Conservation (phyloP, 1,140 invertebrate genomes). For the Monomorium pharaonis region DNA sequence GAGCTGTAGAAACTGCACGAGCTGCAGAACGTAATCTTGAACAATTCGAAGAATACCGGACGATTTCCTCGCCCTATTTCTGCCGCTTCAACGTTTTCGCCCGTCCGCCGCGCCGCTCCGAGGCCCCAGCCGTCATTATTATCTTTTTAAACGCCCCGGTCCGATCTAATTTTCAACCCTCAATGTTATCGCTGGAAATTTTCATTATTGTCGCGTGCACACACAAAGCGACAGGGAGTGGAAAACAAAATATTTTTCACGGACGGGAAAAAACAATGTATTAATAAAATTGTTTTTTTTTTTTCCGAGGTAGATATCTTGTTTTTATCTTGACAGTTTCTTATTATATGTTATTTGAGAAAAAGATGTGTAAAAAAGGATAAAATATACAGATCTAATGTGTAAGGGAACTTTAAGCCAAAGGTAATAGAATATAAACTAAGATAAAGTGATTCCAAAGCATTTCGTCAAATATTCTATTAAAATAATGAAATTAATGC, state of each 20-base stretch:
- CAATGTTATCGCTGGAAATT: slow-evolving; percentile 26
- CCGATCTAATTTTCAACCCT: slow-evolving; percentile 38
- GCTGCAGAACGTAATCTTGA: slow-evolving; percentile 80
- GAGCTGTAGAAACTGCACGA: slow-evolving; percentile 75
- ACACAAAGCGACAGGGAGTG: background rate
- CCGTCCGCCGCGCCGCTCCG: background rate
- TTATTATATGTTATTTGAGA: background rate
- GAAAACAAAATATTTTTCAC: background rate
- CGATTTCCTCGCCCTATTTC: slow-evolving; percentile 59
- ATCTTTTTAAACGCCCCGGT: slow-evolving; percentile 60
- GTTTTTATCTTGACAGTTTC: background rate
- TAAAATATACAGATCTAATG: background rate
- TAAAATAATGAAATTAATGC: slow-evolving; percentile 1
- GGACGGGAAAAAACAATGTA: background rate
- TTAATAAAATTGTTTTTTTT: background rate
- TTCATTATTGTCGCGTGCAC: background rate
- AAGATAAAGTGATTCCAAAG: background rate
- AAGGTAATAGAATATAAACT: background rate
- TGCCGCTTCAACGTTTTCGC: slow-evolving; percentile 63
- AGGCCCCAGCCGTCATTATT: slow-evolving; percentile 43
- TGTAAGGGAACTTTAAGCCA: background rate
- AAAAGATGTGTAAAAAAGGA: background rate
- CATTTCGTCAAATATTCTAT: background rate
- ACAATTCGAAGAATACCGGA: slow-evolving; percentile 78
- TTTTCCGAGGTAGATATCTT: background rate